phyloP scores from a whole-genome alignment of 2,888 invertebrate genomes.

The Osmoderma eremita region DNA sequence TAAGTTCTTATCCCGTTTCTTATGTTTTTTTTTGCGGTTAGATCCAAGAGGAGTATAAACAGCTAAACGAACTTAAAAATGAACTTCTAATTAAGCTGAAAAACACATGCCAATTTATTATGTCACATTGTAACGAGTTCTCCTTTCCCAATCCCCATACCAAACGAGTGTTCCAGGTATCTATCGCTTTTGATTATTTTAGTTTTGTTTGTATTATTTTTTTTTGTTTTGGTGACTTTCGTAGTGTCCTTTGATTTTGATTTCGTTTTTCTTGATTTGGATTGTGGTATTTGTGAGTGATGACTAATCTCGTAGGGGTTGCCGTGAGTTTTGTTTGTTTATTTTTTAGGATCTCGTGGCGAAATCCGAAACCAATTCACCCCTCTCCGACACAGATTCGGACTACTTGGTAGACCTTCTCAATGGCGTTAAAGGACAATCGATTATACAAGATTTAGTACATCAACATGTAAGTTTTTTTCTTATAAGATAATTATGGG shows the following conservation, averaged over 20 bases:
- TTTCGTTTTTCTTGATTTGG: constrained; percentile 38
- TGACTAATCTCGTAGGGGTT: constrained; percentile 26
- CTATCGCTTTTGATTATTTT: constrained; percentile 46
- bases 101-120: constrained; percentile 57
- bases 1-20: constrained; percentile 44
- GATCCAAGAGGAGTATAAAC: constrained; percentile 75
- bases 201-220: constrained; percentile 43
- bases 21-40: constrained; percentile 62
- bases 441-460: constrained; percentile 75
- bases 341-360: constrained; percentile 65
- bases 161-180: constrained; percentile 60
- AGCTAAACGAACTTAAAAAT: constrained; percentile 64
- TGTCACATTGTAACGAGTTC: constrained; percentile 58
- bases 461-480: constrained; percentile 74
- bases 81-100: constrained; percentile 56
- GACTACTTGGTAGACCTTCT: constrained; percentile 73
- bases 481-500: too few species aligned
- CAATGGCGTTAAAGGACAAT: constrained; percentile 73
- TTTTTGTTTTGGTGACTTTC: constrained; percentile 36
- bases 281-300: constrained; percentile 37
- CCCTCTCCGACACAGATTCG: constrained; percentile 69
- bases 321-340: constrained; percentile 42
- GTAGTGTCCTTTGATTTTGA: constrained; percentile 38
- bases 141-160: constrained; percentile 57
- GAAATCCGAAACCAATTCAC: constrained; percentile 66